These are phyloP conservation scores for Polypedilum vanderplanki DNA, from an alignment of 1,140 invertebrate genomes.

Conservation along the genomic window DNA sequence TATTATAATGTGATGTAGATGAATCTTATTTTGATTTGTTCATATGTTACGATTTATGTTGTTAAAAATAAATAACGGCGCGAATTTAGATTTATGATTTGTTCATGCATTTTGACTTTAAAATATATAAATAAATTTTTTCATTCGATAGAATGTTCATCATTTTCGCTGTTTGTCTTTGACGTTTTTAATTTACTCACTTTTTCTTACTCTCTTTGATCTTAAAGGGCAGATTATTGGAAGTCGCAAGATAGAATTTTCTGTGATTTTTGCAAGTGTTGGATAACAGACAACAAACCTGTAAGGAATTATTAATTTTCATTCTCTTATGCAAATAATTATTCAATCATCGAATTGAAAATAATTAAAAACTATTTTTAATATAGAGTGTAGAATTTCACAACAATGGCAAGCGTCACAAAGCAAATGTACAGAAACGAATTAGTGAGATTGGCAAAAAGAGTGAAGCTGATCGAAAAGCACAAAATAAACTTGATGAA, in stretches of 20 bases:
- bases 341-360: neutral
- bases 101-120: neutral
- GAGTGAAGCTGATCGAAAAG: slow-evolving; percentile 68
- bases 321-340: neutral
- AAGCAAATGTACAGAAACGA: slow-evolving; percentile 85
- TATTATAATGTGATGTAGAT: slow-evolving; percentile 9
- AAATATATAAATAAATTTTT: neutral
- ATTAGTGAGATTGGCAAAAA: slow-evolving; percentile 79
- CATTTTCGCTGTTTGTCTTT: neutral
- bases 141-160: neutral
- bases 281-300: slow-evolving; percentile 95
- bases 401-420: slow-evolving; percentile 87
- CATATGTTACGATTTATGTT: slow-evolving; percentile 19
- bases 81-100: slow-evolving; percentile 19
- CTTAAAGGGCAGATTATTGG: slow-evolving; percentile 88
- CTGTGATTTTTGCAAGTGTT: slow-evolving; percentile 97
- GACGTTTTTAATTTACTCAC: neutral
- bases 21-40: neutral
- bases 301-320: slow-evolving; percentile 50
- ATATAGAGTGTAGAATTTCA: slow-evolving; percentile 88
- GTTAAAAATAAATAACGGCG: slow-evolving; percentile 3
- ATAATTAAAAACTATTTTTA: slow-evolving; percentile 32
- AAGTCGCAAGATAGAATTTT: slow-evolving; percentile 92
- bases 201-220: slow-evolving; percentile 34
- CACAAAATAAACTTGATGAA: slow-evolving; percentile 65